Evolutionary conservation across 2,888 invertebrate species (phyloP), one percentile per base, ranked within the genome.

Genomic region (Philereme transversata): DNA sequence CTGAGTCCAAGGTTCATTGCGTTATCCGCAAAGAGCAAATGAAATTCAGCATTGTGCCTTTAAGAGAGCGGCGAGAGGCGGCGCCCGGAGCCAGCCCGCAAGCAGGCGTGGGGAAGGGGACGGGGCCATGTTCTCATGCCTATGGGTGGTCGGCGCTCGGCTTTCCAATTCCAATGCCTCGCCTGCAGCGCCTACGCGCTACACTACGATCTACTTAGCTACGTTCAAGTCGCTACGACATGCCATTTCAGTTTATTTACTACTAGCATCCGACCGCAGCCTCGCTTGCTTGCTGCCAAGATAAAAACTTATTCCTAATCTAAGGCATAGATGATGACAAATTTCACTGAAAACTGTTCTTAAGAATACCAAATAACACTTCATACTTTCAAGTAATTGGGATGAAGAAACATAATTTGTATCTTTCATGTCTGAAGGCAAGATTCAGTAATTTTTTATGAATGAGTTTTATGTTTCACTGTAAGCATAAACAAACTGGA

Each of bases 111-210:
- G 89, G 90, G 90, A 89, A 88, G 86, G 89, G 88, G 84, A 84
- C 84, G 84, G 80, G 82, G 83, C 84, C 84, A 77, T 79, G 91
- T 90, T 92, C 91, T 90, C 91, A 90, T 88, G 91, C 86, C 89
- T 88, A 86, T 90, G 91, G 91, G 91, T 90, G 91, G 91, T 90
- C 91, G 86, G 82, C 85, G 90, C 87, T 87, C 87, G 87, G 90
- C 91, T 88, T 90, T 90, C 90, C 83, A 91, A 92, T 92, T 92
- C 92, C 91, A 87, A 87, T 86, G 88, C 84, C 85, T 88, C 83
- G 88, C 86, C 85, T 84, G 86, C 85, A 87, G 88, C 90, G 90
- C 91, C 90, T 90, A 90, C 90, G 84, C 84, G 81, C 78, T 81
- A 82, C 80, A 80, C 82, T 78, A 74, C 73, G 75, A 77, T 82